phyloP scores from a whole-genome alignment of 1,140 invertebrate species.

The Listronotus bonariensis region DNA sequence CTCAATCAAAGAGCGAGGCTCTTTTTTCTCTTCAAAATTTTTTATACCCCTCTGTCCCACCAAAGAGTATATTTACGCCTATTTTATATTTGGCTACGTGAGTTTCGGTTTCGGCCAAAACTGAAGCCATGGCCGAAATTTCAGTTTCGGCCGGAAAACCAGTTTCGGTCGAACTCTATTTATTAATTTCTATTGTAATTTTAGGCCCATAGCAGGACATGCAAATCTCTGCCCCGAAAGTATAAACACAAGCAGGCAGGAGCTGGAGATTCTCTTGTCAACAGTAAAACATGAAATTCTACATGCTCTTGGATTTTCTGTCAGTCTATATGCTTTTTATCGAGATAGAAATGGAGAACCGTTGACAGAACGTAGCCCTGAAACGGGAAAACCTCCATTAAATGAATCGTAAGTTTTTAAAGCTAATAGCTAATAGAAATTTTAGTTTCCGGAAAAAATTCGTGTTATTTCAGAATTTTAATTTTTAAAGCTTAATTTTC shows the following conservation, averaged over 20 bases:
- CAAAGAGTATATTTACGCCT: too few species aligned
- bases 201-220: constrained; percentile 95
- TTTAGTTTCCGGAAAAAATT: neutral
- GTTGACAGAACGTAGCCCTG: constrained; percentile 74
- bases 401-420: constrained; percentile 77
- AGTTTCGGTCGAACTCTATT: too few species aligned
- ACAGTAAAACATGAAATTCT: constrained; percentile 99
- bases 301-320: constrained; percentile 95
- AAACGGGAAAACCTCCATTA: constrained; percentile 85
- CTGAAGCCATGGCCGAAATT: too few species aligned
- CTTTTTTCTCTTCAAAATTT: too few species aligned
- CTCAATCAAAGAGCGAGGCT: too few species aligned
- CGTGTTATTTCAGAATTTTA: too few species aligned
- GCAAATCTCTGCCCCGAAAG: constrained; percentile 97
- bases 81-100: too few species aligned
- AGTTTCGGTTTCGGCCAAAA: too few species aligned
- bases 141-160: too few species aligned
- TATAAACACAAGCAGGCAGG: constrained; percentile 90
- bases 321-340: constrained; percentile 94
- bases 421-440: neutral
- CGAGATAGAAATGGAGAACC: constrained; percentile 83
- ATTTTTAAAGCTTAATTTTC: too few species aligned
- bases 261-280: constrained; percentile 89
- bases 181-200: constrained; percentile 47
- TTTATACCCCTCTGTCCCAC: too few species aligned